Evolutionary conservation across 2,888 invertebrate genomes (phyloP).

Genomic region (Eueremaeus valkanovi): DNA sequence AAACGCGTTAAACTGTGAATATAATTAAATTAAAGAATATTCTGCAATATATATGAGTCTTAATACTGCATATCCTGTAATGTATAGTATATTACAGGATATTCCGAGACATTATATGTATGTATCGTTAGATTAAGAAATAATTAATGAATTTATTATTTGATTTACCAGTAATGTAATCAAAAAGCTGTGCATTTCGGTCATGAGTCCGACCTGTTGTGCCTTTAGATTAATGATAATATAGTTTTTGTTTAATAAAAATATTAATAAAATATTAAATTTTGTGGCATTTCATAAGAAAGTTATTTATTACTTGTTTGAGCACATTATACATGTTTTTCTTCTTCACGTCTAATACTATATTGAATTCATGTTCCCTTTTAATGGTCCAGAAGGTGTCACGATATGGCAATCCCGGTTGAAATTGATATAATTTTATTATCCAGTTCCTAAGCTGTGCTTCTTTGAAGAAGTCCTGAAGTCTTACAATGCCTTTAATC

Average conservation of each 20-base stretch:
- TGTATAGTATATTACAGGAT: too few relatives aligned
- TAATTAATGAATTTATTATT: neutral
- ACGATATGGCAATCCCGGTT: slow-evolving; percentile 44
- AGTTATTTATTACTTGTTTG: slow-evolving; percentile 46
- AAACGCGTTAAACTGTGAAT: too few relatives aligned
- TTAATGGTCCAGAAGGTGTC: slow-evolving; percentile 44
- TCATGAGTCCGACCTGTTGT: slow-evolving; percentile 95
- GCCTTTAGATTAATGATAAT: slow-evolving; percentile 58
- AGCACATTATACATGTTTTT: slow-evolving; percentile 47
- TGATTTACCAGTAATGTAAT: slow-evolving; percentile 77
- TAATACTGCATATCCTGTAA: too few relatives aligned
- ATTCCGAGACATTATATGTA: too few relatives aligned
- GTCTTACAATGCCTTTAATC: slow-evolving; percentile 46
- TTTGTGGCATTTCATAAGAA: neutral
- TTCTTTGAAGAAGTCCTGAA: slow-evolving; percentile 49
- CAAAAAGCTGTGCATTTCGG: slow-evolving; percentile 88
- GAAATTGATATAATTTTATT: slow-evolving; percentile 48
- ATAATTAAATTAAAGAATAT: too few relatives aligned
- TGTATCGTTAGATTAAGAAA: too few relatives aligned
- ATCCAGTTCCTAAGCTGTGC: slow-evolving; percentile 48
- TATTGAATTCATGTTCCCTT: slow-evolving; percentile 46
- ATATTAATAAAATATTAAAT: neutral
- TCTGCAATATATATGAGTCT: too few relatives aligned
- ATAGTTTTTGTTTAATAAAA: neutral
- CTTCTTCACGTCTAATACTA: slow-evolving; percentile 48